These are phyloP conservation scores for Sebastes paucispinis DNA, from an alignment of 2,797 vertebrate genomes.

Conservation along the genomic window DNA sequence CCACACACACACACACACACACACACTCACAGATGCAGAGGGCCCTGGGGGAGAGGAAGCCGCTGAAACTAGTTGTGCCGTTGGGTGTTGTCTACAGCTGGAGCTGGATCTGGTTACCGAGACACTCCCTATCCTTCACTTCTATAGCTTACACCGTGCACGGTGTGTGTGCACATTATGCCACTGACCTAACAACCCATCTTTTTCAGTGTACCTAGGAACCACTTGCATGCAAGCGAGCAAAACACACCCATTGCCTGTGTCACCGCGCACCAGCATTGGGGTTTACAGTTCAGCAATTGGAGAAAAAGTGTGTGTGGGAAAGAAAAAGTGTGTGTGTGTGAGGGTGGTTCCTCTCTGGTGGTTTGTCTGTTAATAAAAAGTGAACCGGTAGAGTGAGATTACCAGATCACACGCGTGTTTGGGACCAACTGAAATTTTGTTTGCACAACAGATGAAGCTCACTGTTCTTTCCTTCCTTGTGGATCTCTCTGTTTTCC, in stretches of 20 bases:
- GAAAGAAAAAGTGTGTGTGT: not conserved
- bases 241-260: constrained; percentile 29
- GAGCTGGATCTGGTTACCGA: constrained; percentile 75
- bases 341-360: constrained; percentile 8
- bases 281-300: not conserved
- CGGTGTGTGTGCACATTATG: constrained; percentile 36
- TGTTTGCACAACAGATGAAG: constrained; percentile 55
- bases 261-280: not conserved
- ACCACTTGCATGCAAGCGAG: constrained; percentile 4
- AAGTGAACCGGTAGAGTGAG: constrained; percentile 57
- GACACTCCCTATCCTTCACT: constrained; percentile 66
- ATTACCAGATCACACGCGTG: constrained; percentile 11
- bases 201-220: constrained; percentile 5
- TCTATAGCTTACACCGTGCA: constrained; percentile 41
- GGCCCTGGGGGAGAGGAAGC: constrained; percentile 55
- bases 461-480: not conserved
- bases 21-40: constrained; percentile 34
- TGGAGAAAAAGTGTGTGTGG: not conserved
- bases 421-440: constrained; percentile 17
- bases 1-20: not conserved
- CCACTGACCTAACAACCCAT: constrained; percentile 15
- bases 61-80: constrained; percentile 64
- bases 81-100: constrained; percentile 81
- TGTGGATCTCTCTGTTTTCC: constrained; percentile 7
- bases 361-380: constrained; percentile 17